Base-by-base conservation (phyloP, 2,888 invertebrate genomes). In the Caenorhabditis sp. region DNA sequence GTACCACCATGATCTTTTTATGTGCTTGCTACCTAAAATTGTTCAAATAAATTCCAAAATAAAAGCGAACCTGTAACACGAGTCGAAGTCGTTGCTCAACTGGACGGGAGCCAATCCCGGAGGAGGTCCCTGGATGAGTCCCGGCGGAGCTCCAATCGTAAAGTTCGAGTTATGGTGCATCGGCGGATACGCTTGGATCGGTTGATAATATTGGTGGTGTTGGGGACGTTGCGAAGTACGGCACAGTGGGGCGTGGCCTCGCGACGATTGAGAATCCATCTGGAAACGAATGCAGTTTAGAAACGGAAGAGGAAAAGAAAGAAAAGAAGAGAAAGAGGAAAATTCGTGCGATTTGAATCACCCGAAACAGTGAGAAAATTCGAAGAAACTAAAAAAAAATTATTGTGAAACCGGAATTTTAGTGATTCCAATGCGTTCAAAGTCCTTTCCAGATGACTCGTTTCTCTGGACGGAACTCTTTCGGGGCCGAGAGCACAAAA, bases 201-300 rank as follows among this genome's bases (percentile, higher is more conserved):
- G 56, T 35, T 65, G 63, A 32, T 65, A 65, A 20, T 55, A 65
- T 1, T 46, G 66, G 26, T 56, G 55, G 56, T 48, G 46, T 30
- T 48, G 66, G 15, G 66, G 39, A 39, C 58, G 41, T 9, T 43
- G 37, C 7, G 63, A 48, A 2, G 74, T 74, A 56, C 74, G 53
- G 26, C 74, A 53, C 43, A 74, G 50, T 13, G 74, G 74, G 48
- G 74, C 74, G 56, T 74, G 74, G 52, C 61, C 43, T 53, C 74
- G 56, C 1, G 41, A 9, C 5, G 41, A 35, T 20, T 26, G 15
- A 8, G 66, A 66, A 20, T 68, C 58, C 68, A 68, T 63, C 53
- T 41, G 48, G 41, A 26, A 50, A 61, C 9, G 27, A 13, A 27
- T 41, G 22, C 11, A 41, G 27, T 41, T 6, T 26, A 32, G 48